Evolutionary conservation across 2,888 invertebrate genomes (phyloP).

Genomic region (Dimorphilus gyrociliatus): DNA sequence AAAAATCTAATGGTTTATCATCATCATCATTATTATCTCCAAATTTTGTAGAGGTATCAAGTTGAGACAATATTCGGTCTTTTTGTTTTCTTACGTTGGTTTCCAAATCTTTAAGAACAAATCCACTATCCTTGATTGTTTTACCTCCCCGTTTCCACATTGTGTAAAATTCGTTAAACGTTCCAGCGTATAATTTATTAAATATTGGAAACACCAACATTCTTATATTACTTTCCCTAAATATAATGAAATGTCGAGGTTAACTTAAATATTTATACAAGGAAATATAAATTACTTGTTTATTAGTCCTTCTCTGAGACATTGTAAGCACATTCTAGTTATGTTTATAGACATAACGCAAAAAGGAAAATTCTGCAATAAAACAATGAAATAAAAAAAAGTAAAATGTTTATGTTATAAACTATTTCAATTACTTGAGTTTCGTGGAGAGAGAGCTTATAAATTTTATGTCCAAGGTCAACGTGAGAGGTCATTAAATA

Average conservation of each 20-base stretch:
- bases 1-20: no score
- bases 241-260: no score
- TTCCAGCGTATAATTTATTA: slow-evolving; percentile 40
- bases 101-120: slow-evolving; percentile 42
- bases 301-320: slow-evolving; percentile 40
- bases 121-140: slow-evolving; percentile 42
- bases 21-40: no score
- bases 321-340: slow-evolving; percentile 40
- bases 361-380: slow-evolving; percentile 42
- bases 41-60: no score
- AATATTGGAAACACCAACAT: slow-evolving; percentile 35
- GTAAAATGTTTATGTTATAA: background rate
- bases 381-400: slow-evolving; percentile 4
- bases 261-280: no score
- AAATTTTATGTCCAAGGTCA: slow-evolving; percentile 38
- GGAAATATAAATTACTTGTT: no score
- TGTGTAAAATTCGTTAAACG: slow-evolving; percentile 36
- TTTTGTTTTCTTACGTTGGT: no score
- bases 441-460: slow-evolving; percentile 38
- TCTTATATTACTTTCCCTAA: slow-evolving; percentile 37
- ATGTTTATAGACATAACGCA: slow-evolving; percentile 44
- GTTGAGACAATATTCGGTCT: no score
- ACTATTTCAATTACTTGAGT: slow-evolving; percentile 25
- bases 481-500: slow-evolving; percentile 37
- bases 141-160: slow-evolving; percentile 41